These are phyloP conservation scores for Lonchura striata DNA, from an alignment of 2,113 vertebrate species.

Conservation along the genomic window DNA sequence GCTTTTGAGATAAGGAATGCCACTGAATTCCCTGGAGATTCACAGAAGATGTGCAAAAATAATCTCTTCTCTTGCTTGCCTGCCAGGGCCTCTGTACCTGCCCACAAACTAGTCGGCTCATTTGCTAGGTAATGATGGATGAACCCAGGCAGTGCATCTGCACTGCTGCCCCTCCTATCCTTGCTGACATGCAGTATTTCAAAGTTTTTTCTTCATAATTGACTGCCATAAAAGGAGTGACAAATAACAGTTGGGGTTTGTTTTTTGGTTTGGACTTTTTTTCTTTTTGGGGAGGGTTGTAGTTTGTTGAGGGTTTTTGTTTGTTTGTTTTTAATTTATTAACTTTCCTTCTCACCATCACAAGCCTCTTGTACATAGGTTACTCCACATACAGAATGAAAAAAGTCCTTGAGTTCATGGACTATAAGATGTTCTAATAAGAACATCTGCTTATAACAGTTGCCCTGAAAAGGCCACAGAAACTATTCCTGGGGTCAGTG, in stretches of 20 bases:
- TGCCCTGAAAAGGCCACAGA: background rate
- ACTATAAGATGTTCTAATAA: background rate
- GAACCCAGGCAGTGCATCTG: background rate
- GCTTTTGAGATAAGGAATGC: constrained; percentile 59
- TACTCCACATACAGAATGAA: background rate
- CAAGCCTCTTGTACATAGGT: background rate
- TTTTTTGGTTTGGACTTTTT: background rate
- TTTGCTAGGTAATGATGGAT: constrained; percentile 43
- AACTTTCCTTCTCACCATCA: background rate
- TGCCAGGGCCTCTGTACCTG: constrained; percentile 61
- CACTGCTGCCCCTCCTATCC: background rate
- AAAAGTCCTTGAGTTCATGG: background rate
- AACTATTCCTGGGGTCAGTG: background rate
- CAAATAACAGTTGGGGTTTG: background rate
- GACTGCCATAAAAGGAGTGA: background rate
- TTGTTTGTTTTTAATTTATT: background rate
- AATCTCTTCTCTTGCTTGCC: constrained; percentile 48
- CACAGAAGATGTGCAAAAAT: constrained; percentile 58
- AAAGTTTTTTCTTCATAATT: background rate
- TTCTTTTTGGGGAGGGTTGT: background rate
- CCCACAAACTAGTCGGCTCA: constrained; percentile 33
- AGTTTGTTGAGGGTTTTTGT: background rate
- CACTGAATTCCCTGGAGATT: constrained; percentile 49
- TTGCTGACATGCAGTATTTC: background rate
- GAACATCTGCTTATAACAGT: background rate